A percentile compares a stretch with the other conserved stretches of the same genome.
Conservation (phyloP, 2,113 vertebrate genomes). For the Coryphaenoides rupestris region DNA sequence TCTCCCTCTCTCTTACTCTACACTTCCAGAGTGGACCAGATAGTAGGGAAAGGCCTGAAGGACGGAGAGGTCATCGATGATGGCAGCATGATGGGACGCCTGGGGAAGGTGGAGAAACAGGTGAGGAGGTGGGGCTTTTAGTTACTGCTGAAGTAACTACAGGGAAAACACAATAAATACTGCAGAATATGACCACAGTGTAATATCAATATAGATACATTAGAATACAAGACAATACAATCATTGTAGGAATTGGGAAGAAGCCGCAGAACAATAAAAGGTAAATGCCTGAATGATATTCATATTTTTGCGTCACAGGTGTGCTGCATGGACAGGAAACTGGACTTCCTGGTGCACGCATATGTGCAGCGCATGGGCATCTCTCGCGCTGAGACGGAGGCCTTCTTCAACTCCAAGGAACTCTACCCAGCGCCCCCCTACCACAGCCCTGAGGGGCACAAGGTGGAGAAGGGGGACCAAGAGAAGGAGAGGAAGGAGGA, state of each 20-base stretch:
- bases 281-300: no score
- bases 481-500: constrained; percentile 78
- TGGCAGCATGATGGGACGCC: constrained; percentile 95
- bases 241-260: no score
- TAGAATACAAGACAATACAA: not conserved
- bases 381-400: constrained; percentile 87
- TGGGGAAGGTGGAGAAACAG: constrained; percentile 95
- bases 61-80: constrained; percentile 84
- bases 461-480: constrained; percentile 79
- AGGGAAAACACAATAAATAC: no score
- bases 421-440: constrained; percentile 92
- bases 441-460: constrained; percentile 87
- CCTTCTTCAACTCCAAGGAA: constrained; percentile 90
- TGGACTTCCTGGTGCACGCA: constrained; percentile 93
- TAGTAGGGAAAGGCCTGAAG: constrained; percentile 85
- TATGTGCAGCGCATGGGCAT: constrained; percentile 93
- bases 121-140: constrained; percentile 63
- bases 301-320: constrained; percentile 69
- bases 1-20: not conserved
- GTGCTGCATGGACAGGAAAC: constrained; percentile 92
- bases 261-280: no score
- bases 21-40: constrained; percentile 92
- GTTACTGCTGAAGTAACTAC: no score
- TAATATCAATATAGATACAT: no score
- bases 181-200: no score